Evolutionary conservation across 2,888 invertebrate species (phyloP), one percentile per base, ranked within the genome.

Genomic region (Chalcosyrphus nemorum): DNA sequence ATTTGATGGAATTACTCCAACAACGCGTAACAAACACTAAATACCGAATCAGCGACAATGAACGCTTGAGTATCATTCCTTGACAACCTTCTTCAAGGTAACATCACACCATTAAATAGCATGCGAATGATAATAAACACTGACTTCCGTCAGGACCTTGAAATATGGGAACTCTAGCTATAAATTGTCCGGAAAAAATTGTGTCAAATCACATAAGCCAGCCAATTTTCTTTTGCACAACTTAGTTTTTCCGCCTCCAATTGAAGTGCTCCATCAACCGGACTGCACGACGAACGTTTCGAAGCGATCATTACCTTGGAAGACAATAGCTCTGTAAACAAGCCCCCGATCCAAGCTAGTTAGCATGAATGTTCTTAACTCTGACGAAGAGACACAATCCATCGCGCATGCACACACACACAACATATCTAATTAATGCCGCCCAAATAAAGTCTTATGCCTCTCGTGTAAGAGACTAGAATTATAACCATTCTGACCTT

Each of bases 131-230:
- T 54, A 70, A 56, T 68, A 70, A 63, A 81, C 43, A 43, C 2
- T 24, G 5, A 70, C 70, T 65, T 71, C 76, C 71, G 72, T 61
- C 41, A 54, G 70, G 78, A 78, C 84, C 84, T 84, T 84, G 84
- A 78, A 68, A 70, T 63, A 74, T 78, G 84, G 17, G 84, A 84
- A 74, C 78, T 70, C 38, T 7, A 74, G 63, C 68, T 70, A 21
- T 9, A 84, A 84, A 75, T 84, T 78, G 74, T 24, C 63, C 63
- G 74, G 68, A 74, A 74, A 84, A 78, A 84, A 84, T 78, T 84
- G 78, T 78, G 84, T 75, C 84, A 78, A 82, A 82, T 82, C 78
- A 78, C 82, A 82, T 38, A 50, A 43, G 52, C 32, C 59, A 45
- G 52, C 50, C 68, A 82, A 82, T 82, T 82, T 82, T 29, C 56